These are phyloP conservation scores for Sarcophilus harrisii DNA, from an alignment of 2,797 vertebrate species.

Conservation along the genomic window DNA sequence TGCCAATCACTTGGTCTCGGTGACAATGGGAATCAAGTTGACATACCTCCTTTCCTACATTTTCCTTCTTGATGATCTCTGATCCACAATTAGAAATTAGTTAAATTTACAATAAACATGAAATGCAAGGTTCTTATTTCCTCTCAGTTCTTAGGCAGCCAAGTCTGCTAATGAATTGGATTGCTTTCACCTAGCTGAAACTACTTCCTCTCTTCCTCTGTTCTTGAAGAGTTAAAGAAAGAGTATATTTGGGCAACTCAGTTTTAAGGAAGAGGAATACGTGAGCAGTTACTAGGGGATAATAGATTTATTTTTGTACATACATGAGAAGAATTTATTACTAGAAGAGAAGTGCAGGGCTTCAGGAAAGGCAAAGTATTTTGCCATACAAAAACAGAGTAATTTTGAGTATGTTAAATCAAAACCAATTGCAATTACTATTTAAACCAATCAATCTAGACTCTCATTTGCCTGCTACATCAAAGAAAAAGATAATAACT, in stretches of 20 bases:
- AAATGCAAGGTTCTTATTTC: conserved; percentile 15
- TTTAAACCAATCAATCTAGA: conserved; percentile 67
- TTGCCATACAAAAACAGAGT: conserved; percentile 67
- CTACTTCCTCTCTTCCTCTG: background rate
- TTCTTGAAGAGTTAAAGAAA: conserved; percentile 61
- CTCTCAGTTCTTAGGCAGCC: conserved; percentile 46
- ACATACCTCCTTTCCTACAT: background rate
- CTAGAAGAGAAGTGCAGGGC: conserved; percentile 61
- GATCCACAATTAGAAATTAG: conserved; percentile 45
- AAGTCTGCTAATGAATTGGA: conserved; percentile 38
- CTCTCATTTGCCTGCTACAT: conserved; percentile 51
- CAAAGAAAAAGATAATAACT: conserved; percentile 52
- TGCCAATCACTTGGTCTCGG: background rate
- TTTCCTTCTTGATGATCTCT: conserved; percentile 32
- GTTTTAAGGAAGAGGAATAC: conserved; percentile 75
- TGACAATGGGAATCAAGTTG: background rate
- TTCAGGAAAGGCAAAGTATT: conserved; percentile 76
- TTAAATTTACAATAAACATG: background rate
- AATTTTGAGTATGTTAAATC: conserved; percentile 39
- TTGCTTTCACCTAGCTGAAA: background rate
- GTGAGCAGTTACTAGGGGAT: conserved; percentile 52
- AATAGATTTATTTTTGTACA: conserved; percentile 78
- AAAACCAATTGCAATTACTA: conserved; percentile 67
- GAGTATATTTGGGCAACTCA: conserved; percentile 58
- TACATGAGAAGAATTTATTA: conserved; percentile 59